phyloP scores from a whole-genome alignment of 2,113 vertebrate species.

The Recurvirostra avosetta region DNA sequence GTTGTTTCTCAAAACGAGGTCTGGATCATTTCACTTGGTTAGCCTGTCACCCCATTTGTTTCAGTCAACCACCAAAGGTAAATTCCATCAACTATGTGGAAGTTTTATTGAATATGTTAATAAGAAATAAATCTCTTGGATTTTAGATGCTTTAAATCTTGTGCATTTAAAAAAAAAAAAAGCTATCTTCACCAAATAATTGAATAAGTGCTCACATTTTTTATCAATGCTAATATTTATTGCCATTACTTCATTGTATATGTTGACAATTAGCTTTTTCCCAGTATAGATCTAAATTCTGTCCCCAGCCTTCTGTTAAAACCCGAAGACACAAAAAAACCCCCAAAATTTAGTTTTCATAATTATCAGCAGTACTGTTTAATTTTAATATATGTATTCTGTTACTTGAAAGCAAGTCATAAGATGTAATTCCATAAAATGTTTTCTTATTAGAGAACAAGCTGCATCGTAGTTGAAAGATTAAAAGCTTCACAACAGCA shows the following conservation, averaged over 20 bases:
- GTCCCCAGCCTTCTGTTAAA: background rate
- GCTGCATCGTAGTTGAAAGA: background rate
- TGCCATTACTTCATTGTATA: background rate
- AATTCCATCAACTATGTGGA: background rate
- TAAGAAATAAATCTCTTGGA: background rate
- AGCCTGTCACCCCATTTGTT: background rate
- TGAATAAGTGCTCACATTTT: background rate
- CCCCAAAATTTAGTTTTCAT: fast-evolving
- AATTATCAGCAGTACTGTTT: background rate
- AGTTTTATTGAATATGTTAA: background rate
- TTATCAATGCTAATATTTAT: background rate
- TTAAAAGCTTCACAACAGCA: background rate
- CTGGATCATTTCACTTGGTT: background rate
- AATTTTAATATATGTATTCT: background rate
- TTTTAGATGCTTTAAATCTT: background rate
- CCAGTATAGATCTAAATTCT: background rate
- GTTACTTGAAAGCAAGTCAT: background rate
- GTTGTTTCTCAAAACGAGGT: background rate
- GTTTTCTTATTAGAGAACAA: background rate
- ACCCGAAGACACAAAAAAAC: background rate
- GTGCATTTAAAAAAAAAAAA: background rate
- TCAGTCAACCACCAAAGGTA: background rate
- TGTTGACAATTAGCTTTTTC: background rate
- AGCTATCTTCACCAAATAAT: background rate
- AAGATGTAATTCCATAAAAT: background rate